Conservation (phyloP, 2,113 vertebrate genomes). For the Motacilla tschutschensis region DNA sequence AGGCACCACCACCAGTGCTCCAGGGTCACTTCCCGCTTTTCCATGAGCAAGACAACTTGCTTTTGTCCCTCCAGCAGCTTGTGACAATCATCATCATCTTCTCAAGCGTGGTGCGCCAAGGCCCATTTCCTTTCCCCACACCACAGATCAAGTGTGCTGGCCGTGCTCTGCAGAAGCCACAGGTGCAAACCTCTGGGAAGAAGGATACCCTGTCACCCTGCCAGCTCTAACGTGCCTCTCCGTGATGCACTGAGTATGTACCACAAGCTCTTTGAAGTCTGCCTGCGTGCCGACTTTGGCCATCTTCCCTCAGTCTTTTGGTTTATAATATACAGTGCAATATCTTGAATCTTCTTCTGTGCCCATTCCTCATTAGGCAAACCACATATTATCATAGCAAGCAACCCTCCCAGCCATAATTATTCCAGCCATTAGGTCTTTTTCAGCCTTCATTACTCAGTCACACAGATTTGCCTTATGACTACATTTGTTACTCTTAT, state of each 20-base stretch:
- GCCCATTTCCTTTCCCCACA: background rate
- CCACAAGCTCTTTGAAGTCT: background rate
- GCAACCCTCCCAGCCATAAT: background rate
- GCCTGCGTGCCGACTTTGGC: background rate
- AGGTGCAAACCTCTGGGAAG: background rate
- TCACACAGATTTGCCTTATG: conserved; percentile 26
- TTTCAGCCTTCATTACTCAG: conserved; percentile 11
- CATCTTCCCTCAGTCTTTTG: background rate
- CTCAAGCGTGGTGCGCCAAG: background rate
- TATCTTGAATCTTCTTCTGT: background rate
- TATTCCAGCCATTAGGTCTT: conserved; percentile 25
- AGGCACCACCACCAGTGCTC: accelerated
- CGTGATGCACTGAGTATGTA: accelerated
- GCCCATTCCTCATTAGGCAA: background rate
- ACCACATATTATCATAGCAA: background rate
- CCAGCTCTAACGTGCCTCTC: background rate
- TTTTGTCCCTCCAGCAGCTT: background rate
- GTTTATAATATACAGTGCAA: background rate
- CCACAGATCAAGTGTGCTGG: background rate
- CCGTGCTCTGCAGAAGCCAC: background rate
- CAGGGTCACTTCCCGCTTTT: background rate
- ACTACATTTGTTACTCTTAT: conserved; percentile 27
- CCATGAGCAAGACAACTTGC: background rate
- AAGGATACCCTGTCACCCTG: background rate
- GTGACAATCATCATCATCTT: background rate